These are phyloP conservation scores for Percopsis transmontana DNA, from an alignment of 2,113 vertebrate species.

Conservation along the genomic window DNA sequence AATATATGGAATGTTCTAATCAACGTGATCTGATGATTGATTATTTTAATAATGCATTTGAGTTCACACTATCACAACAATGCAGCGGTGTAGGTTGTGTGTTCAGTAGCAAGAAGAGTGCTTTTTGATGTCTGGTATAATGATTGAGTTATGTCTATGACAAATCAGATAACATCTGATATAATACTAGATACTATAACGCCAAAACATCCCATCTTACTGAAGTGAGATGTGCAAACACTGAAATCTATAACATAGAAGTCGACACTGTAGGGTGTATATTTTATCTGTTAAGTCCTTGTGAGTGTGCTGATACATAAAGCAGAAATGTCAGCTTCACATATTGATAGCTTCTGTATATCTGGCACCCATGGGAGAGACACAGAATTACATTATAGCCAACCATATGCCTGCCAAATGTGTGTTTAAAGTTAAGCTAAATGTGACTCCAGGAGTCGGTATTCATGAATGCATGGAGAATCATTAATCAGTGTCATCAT, in stretches of 20 bases:
- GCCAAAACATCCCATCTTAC: constrained; percentile 13
- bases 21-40: background rate
- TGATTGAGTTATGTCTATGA: background rate
- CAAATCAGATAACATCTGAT: background rate
- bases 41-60: background rate
- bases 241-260: constrained; percentile 41
- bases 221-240: constrained; percentile 28
- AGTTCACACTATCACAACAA: too few relatives aligned
- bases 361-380: constrained; percentile 37
- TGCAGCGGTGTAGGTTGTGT: too few relatives aligned
- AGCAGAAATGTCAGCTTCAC: constrained; percentile 9
- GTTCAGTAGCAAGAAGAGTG: too few relatives aligned
- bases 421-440: constrained; percentile 56
- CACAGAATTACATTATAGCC: constrained; percentile 35
- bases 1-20: background rate
- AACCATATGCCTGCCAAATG: constrained; percentile 45
- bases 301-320: constrained; percentile 27
- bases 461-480: constrained; percentile 52
- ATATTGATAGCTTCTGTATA: constrained; percentile 31
- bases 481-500: constrained; percentile 71
- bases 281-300: constrained; percentile 44
- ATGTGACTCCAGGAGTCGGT: constrained; percentile 50
- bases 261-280: constrained; percentile 21
- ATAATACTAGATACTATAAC: constrained; percentile 7
- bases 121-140: constrained; percentile 14